phyloP scores from a whole-genome alignment of 2,113 vertebrate species.

The Diadophis punctatus region DNA sequence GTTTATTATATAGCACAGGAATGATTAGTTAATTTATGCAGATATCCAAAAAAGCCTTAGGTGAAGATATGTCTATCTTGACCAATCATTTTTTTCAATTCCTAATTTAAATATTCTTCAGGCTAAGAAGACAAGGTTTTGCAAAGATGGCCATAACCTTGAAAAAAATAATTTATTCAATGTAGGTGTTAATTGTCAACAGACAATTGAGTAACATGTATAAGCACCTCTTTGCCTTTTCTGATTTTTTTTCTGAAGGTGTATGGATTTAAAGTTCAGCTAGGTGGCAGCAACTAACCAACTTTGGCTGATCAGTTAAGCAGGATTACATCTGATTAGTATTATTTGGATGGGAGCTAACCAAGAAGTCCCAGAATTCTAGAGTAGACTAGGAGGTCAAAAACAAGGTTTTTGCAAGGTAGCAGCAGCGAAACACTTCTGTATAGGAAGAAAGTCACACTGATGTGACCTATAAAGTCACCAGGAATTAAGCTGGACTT shows the following conservation, averaged over 20 bases:
- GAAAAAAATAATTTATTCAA: background rate
- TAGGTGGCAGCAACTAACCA: background rate
- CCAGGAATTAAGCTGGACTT: background rate
- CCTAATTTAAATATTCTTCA: background rate
- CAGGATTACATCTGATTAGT: background rate
- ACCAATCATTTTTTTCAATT: background rate
- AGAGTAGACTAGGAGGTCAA: background rate
- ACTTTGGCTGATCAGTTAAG: background rate
- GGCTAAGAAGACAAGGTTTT: background rate
- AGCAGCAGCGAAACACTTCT: background rate
- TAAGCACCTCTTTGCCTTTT: background rate
- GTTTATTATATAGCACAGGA: background rate
- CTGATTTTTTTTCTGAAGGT: background rate
- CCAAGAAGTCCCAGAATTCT: background rate
- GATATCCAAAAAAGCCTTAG: background rate
- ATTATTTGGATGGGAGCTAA: background rate
- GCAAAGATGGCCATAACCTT: background rate
- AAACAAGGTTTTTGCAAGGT: background rate
- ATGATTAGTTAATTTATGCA: background rate
- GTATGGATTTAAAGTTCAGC: background rate
- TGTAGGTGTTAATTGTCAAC: background rate
- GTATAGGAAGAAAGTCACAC: background rate
- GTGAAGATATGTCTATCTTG: background rate
- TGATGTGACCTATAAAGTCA: background rate
- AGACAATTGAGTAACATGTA: background rate